These are phyloP conservation scores for Diabrotica virgifera DNA, from an alignment of 1,140 invertebrate species.

Conservation along the genomic window DNA sequence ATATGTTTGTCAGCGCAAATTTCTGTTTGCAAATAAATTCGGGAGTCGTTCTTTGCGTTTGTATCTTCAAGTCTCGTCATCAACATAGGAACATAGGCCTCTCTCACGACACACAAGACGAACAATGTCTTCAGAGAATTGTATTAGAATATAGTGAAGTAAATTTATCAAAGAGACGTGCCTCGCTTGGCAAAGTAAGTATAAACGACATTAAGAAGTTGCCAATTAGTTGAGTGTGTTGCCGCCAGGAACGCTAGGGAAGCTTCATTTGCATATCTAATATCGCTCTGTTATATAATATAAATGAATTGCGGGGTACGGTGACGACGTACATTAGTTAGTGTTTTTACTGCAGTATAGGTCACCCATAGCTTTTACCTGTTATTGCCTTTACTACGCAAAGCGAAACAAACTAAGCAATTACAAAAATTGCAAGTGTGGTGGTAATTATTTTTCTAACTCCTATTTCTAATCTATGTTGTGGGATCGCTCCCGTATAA, in stretches of 20 bases:
- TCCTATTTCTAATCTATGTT: too few relatives aligned
- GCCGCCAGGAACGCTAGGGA: constrained; percentile 40
- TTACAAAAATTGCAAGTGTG: too few relatives aligned
- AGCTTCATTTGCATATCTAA: constrained; percentile 49
- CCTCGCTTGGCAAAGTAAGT: constrained; percentile 48
- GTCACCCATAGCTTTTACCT: too few relatives aligned
- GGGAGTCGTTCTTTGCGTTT: neutral
- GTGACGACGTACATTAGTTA: constrained; percentile 2
- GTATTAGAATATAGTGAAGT: constrained; percentile 44
- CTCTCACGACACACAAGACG: constrained; percentile 7
- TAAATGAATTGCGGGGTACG: constrained; percentile 38
- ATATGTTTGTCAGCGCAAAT: neutral
- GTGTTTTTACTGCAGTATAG: too few relatives aligned
- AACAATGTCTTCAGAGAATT: constrained; percentile 37
- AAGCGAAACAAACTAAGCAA: too few relatives aligned
- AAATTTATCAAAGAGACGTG: constrained; percentile 50
- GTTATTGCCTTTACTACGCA: too few relatives aligned
- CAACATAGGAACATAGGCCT: neutral
- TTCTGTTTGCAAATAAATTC: constrained; percentile 3
- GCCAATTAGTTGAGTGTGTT: constrained; percentile 48
- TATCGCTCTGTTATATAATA: constrained; percentile 47
- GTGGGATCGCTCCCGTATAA: too few relatives aligned
- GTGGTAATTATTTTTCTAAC: too few relatives aligned
- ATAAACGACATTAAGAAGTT: constrained; percentile 51
- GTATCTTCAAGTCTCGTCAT: neutral